Evolutionary conservation across 2,797 vertebrate species (phyloP).

Genomic region (Brachyrhaphis roseni): DNA sequence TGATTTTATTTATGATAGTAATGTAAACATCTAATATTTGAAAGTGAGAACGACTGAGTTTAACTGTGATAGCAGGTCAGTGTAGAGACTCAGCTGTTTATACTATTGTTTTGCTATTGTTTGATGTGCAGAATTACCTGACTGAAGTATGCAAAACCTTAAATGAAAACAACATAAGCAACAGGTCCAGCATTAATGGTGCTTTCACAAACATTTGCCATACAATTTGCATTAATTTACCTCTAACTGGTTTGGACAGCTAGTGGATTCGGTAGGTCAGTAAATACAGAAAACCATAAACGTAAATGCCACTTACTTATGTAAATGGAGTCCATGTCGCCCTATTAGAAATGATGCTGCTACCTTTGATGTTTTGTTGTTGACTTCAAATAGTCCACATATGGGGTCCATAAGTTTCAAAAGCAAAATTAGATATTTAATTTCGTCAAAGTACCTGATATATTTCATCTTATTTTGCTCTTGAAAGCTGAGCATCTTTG

Average conservation of each 20-base stretch:
- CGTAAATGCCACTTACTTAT: not conserved
- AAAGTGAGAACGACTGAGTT: not conserved
- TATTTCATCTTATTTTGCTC: not conserved
- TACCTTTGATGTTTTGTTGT: conserved; percentile 1
- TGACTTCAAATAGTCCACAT: not conserved
- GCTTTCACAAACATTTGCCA: not conserved
- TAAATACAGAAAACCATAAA: not conserved
- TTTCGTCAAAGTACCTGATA: not conserved
- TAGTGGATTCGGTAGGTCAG: too few relatives aligned
- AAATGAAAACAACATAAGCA: not conserved
- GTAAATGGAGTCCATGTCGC: not conserved
- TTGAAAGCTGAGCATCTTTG: not conserved
- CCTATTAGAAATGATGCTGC: not conserved
- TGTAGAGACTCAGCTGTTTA: not conserved
- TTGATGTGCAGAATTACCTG: conserved; percentile 3
- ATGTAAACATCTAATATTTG: not conserved
- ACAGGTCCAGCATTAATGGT: not conserved
- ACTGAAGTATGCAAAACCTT: not conserved
- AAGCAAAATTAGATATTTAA: not conserved
- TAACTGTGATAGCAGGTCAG: not conserved
- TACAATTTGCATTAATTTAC: not conserved
- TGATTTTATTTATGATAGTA: not conserved
- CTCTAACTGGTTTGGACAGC: too few relatives aligned
- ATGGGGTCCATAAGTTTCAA: not conserved
- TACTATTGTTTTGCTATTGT: not conserved